These are phyloP conservation scores for Anguilla rostrata DNA, from an alignment of 2,113 vertebrate genomes.

Conservation along the genomic window DNA sequence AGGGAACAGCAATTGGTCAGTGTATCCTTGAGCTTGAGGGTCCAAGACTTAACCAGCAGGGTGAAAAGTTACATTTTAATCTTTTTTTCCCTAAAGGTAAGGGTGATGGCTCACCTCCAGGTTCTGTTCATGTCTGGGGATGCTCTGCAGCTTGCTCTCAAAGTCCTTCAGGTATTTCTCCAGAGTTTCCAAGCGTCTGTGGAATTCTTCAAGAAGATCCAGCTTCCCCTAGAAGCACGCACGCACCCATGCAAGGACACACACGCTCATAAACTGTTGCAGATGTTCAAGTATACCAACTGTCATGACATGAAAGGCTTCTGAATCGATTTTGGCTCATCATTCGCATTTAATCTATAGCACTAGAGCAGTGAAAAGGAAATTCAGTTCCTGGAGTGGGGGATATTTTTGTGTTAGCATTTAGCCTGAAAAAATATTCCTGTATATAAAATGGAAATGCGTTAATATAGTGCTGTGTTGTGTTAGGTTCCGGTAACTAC, in stretches of 20 bases:
- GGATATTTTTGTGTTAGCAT: not conserved
- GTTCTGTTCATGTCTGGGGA: conserved; percentile 50
- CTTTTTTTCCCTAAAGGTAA: not conserved
- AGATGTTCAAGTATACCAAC: not conserved
- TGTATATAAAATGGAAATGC: not conserved
- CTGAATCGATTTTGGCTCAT: not conserved
- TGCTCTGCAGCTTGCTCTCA: conserved; percentile 49
- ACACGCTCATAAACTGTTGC: conserved; percentile 7
- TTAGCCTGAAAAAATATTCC: not conserved
- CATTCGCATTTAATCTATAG: not conserved
- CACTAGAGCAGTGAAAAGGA: too few species aligned
- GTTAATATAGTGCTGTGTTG: not conserved
- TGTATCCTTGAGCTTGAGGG: too few species aligned
- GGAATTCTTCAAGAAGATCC: conserved; percentile 69
- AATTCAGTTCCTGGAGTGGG: too few species aligned
- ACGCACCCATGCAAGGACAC: not conserved
- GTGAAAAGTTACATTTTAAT: not conserved
- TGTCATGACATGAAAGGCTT: not conserved
- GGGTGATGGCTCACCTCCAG: conserved; percentile 49
- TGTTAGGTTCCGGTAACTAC: not conserved
- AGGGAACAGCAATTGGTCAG: not conserved
- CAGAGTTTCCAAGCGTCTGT: conserved; percentile 61
- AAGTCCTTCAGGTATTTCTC: conserved; percentile 61
- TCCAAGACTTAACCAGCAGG: not conserved
- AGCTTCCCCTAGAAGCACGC: conserved; percentile 55